A percentile compares a stretch with the other conserved stretches of the same genome.
phyloP scores from a whole-genome alignment of 2,113 vertebrate species.

The Hyperopisus bebe region DNA sequence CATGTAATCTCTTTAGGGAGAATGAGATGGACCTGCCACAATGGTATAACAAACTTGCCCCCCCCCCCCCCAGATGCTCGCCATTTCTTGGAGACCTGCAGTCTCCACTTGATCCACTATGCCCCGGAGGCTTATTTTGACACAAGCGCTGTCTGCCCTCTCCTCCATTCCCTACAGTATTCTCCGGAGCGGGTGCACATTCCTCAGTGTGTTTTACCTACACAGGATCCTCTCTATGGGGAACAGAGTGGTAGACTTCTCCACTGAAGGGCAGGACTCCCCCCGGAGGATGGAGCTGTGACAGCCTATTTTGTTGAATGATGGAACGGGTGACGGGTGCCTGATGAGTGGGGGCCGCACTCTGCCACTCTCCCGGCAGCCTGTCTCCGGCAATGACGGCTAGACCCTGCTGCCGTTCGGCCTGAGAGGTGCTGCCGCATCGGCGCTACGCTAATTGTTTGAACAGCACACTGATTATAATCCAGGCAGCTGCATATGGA shows the following conservation, averaged over 20 bases:
- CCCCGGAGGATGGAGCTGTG: conserved; percentile 50
- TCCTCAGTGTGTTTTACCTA: background rate
- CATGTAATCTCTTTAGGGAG: background rate
- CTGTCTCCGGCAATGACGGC: conserved; percentile 24
- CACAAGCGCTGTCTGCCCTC: background rate
- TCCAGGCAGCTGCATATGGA: conserved; percentile 38
- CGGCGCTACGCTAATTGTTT: conserved; percentile 31
- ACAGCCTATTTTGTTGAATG: conserved; percentile 45
- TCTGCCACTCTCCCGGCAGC: conserved; percentile 3
- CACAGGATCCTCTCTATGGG: background rate
- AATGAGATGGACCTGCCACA: background rate
- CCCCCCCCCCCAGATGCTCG: background rate
- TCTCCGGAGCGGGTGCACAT: background rate
- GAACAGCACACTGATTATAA: conserved; percentile 33
- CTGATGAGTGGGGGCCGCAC: conserved; percentile 36
- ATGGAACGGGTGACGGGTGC: conserved; percentile 38
- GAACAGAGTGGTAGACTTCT: background rate
- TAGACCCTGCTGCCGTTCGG: background rate
- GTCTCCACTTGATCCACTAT: conserved; percentile 11
- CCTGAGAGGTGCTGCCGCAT: conserved; percentile 20
- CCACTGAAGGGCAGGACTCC: conserved; percentile 5
- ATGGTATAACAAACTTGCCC: background rate
- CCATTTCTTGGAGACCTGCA: background rate
- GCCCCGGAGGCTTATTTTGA: conserved; percentile 17
- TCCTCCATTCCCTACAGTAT: background rate